Base-by-base conservation (phyloP, 2,797 vertebrate species). In the Lithobates sylvaticus region DNA sequence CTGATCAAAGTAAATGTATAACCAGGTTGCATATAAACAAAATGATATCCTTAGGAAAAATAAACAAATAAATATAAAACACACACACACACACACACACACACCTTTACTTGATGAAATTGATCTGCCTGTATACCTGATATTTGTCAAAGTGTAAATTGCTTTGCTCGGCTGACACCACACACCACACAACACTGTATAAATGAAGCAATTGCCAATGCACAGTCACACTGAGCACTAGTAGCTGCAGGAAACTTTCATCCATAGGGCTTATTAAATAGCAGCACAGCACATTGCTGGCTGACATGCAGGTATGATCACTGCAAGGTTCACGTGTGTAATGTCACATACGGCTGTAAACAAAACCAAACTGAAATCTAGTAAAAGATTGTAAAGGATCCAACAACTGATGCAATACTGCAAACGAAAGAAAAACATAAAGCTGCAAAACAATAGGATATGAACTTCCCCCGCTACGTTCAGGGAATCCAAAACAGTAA, bases 401-500 rank as follows among this genome's bases (percentile, higher is more conserved):
- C 61, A 26, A 26, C 7, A 12, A 65, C n/a, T 65, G 12, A 16
- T 18, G 16, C 15, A 54, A 16, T 18, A 54, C 50, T 54, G 50
- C 50, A 54, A 54, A 54, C 50, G 12, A 50, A 12, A 54, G 50
- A 54, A 2, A 50, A 3, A 18, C 3, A 16, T 23, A 58, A 65
- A 1, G 6, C 76, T n/a, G 75, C 75, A 65, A 23, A 47, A 76
- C 81, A 75, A 84, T 27, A 18, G 26, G 77, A 39, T 10, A 12
- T 18, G 29, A 47, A 18, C 68, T 73, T 69, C 71, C 81, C 23
- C 15, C 5, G 10, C 7, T 54, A 36, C 26, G 15, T 42, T 74
- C 50, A 64, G 42, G 18, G 18, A 73, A 73, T 29, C 54, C 39
- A 65, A 23, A 47, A 81, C 18, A 39, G 70, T 47, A 80, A 80